Evolutionary conservation across 2,888 invertebrate genomes (phyloP), one percentile per base, ranked within the genome.

Genomic region (Odiellus spinosus): DNA sequence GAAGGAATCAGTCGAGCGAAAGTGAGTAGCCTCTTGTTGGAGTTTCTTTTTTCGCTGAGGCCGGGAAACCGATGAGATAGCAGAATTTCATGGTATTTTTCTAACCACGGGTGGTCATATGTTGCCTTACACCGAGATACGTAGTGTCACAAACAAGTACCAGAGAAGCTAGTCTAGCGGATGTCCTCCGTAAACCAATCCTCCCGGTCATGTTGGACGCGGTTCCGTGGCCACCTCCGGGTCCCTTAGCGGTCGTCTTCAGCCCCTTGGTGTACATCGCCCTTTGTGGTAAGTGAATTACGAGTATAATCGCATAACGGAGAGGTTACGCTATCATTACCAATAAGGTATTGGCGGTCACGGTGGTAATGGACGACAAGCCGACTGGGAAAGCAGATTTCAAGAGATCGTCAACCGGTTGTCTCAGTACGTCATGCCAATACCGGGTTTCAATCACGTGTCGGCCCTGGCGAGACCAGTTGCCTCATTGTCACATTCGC

Each of bases 161-260:
- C 53, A 59, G 64, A 47, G 69, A 69, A 56, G 56, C 66, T 36
- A 61, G 62, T 49, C 59, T 69, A 47, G 68, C 67, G 3, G 69
- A 69, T 54, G 57, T 67, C 33, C 55, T 69, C 21, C 58, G 63
- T 17, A 67, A 67, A 53, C 68, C 69, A n/a, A 65, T 69, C 48
- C 60, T 69, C 21, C 68, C 69, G 8, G 60, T 68, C 12, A 62
- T 69, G 60, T 56, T 67, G 46, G 64, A 66, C 38, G 55, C 58
- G 32, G 63, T 65, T 10, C 57, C 63, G 8, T 69, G 69, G 69
- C 69, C 69, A 3, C 69, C 69, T n/a, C 65, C 64, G 18, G 68
- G 68, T 19, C 63, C 64, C 17, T 61, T 68, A 62, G 63, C 66
- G 8, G 60, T 69, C 18, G 61, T 67, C 18, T 60, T 69, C 45